Evolutionary conservation across 2,888 invertebrate species (phyloP).

Genomic region (Agrochola circellaris): DNA sequence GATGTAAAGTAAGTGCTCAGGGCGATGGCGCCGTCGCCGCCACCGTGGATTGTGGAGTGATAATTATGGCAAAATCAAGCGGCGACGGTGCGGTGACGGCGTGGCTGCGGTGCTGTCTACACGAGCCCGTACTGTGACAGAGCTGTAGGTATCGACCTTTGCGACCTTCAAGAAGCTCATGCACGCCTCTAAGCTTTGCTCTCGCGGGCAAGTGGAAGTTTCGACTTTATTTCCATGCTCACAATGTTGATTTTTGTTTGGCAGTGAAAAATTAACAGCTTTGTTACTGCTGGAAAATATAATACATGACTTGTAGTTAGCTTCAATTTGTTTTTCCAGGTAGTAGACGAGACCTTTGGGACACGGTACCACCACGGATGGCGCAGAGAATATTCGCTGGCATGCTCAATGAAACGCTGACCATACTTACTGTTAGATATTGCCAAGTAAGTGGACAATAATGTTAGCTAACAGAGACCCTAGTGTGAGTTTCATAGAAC

Average conservation of each 20-base stretch:
- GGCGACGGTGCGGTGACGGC: too few species aligned
- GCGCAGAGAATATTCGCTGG: slow-evolving; percentile 96
- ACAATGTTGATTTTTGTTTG: not conserved
- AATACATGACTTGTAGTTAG: not conserved
- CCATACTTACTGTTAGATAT: slow-evolving; percentile 95
- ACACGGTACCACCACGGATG: slow-evolving; percentile 96
- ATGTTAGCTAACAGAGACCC: not conserved
- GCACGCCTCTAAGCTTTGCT: not conserved
- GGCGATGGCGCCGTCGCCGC: too few species aligned
- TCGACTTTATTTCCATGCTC: too few species aligned
- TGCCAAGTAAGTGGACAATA: slow-evolving; percentile 91
- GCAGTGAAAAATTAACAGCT: not conserved
- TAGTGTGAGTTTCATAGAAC: too few species aligned
- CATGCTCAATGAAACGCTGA: slow-evolving; percentile 96
- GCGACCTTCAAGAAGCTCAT: not conserved
- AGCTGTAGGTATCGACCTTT: not conserved
- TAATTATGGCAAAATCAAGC: too few species aligned
- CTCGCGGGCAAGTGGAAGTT: not conserved
- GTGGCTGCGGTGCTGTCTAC: too few species aligned
- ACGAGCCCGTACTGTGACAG: too few species aligned
- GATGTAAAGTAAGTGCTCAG: too few species aligned
- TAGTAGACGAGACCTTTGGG: slow-evolving; percentile 95
- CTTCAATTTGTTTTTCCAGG: slow-evolving; percentile 85
- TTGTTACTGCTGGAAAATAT: not conserved
- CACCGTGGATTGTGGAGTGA: too few species aligned